Evolutionary conservation across 2,797 vertebrate genomes (phyloP).

Genomic region (Notolepis coatsorum): DNA sequence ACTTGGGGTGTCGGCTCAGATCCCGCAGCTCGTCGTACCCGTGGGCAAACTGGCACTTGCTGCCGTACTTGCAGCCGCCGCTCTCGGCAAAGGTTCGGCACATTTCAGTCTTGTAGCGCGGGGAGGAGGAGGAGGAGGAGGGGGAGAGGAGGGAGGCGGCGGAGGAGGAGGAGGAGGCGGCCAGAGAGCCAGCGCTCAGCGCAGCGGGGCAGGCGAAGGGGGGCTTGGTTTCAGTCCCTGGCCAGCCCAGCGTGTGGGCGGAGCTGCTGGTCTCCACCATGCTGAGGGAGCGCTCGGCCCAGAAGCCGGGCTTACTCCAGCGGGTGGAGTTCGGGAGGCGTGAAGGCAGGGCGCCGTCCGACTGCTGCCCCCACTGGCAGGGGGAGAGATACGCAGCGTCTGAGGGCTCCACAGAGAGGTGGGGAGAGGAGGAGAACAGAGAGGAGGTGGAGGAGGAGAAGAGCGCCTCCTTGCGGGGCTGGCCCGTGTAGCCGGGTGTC

Average conservation of each 20-base stretch:
- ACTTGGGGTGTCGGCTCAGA: slow-evolving; percentile 84
- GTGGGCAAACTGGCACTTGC: slow-evolving; percentile 88
- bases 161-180: slow-evolving; percentile 22
- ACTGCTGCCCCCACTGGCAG: slow-evolving; percentile 57
- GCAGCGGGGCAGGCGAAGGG: slow-evolving; percentile 49
- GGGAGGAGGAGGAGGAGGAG: slow-evolving; percentile 60
- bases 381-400: slow-evolving; percentile 50
- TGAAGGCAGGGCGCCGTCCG: slow-evolving; percentile 39
- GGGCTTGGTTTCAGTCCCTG: slow-evolving; percentile 30
- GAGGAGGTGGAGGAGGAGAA: slow-evolving; percentile 32
- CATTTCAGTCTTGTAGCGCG: slow-evolving; percentile 87
- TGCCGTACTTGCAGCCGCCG: slow-evolving; percentile 84
- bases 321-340: slow-evolving; percentile 39
- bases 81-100: slow-evolving; percentile 84
- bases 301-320: slow-evolving; percentile 60
- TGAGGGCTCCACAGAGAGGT: slow-evolving; percentile 46
- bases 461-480: slow-evolving; percentile 42
- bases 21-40: slow-evolving; percentile 81
- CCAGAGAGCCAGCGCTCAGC: slow-evolving; percentile 41
- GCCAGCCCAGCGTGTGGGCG: slow-evolving; percentile 50
- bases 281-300: slow-evolving; percentile 72
- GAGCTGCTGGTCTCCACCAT: slow-evolving; percentile 69
- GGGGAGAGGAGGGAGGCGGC: slow-evolving; percentile 9
- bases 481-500: slow-evolving; percentile 50
- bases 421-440: slow-evolving; percentile 56